Percentiles rank a stretch among this genome's conserved stretches.
These are phyloP conservation scores for Pardosa pseudoannulata DNA, from an alignment of 2,888 invertebrate species.

Conservation along the genomic window DNA sequence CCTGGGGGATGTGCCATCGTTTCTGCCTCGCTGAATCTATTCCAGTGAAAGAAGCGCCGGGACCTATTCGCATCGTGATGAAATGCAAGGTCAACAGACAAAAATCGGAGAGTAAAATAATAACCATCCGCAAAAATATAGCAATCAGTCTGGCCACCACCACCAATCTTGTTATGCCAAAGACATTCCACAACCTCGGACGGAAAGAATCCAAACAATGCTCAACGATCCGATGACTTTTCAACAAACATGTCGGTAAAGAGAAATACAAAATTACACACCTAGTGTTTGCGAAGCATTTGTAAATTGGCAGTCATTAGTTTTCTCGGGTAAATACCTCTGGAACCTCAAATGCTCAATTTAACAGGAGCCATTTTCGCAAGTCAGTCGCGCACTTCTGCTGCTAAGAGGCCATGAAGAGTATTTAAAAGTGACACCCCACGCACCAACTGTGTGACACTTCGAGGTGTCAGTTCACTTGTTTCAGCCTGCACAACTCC, in stretches of 20 bases:
- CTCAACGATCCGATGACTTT: constrained; percentile 1
- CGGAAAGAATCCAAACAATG: neutral
- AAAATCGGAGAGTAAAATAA: neutral
- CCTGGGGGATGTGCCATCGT: neutral
- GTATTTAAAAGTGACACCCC: neutral
- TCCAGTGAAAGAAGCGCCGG: neutral
- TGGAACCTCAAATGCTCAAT: constrained; percentile 26
- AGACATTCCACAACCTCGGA: neutral
- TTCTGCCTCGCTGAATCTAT: neutral
- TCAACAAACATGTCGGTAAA: neutral
- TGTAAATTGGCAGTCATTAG: neutral
- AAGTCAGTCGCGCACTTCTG: neutral
- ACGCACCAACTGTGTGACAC: neutral
- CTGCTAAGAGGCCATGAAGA: constrained; percentile 10
- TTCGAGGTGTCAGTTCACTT: neutral
- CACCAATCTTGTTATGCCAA: neutral
- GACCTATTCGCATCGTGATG: neutral
- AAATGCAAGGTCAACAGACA: neutral
- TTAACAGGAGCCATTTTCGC: constrained; percentile 21
- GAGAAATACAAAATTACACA: neutral
- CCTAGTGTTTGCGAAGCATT: neutral
- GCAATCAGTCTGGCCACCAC: neutral
- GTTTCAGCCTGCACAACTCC: neutral
- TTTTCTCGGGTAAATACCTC: neutral
- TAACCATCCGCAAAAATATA: neutral